Evolutionary conservation across 2,888 invertebrate genomes (phyloP).

Genomic region (Kuschelorhynchus macadamiae): DNA sequence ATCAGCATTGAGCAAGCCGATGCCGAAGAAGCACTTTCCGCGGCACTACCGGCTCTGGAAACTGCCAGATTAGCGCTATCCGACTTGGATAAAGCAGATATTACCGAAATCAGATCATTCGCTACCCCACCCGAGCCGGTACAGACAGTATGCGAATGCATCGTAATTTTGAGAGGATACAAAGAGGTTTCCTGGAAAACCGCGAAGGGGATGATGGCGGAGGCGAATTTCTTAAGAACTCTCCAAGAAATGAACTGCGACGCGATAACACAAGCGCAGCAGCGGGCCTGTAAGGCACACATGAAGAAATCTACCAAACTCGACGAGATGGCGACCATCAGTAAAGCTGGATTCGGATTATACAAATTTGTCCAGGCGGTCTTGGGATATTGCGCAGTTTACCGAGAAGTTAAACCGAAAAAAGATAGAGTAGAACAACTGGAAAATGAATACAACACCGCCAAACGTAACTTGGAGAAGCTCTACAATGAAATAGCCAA

Average conservation of each 20-base stretch:
- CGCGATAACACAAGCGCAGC: slow-evolving; percentile 79
- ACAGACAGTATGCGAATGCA: slow-evolving; percentile 91
- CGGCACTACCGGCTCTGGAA: slow-evolving; percentile 88
- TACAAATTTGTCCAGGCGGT: slow-evolving; percentile 90
- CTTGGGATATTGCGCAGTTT: slow-evolving; percentile 90
- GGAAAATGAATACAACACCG: slow-evolving; percentile 79
- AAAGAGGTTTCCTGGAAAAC: slow-evolving; percentile 93
- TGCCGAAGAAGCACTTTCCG: slow-evolving; percentile 84
- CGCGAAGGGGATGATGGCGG: slow-evolving; percentile 94
- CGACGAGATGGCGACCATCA: slow-evolving; percentile 87
- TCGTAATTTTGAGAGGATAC: slow-evolving; percentile 86
- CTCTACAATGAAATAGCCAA: slow-evolving; percentile 81
- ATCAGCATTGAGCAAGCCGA: slow-evolving; percentile 87
- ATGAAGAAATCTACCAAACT: slow-evolving; percentile 81
- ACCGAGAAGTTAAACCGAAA: slow-evolving; percentile 87
- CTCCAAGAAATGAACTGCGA: slow-evolving; percentile 91
- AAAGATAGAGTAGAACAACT: slow-evolving; percentile 86
- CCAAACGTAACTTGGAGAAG: slow-evolving; percentile 77
- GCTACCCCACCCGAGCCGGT: slow-evolving; percentile 93
- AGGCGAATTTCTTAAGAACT: slow-evolving; percentile 84
- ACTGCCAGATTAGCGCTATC: slow-evolving; percentile 84
- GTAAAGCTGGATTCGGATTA: slow-evolving; percentile 88
- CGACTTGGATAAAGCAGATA: slow-evolving; percentile 90
- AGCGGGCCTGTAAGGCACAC: slow-evolving; percentile 79
- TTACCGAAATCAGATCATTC: slow-evolving; percentile 93